Evolutionary conservation across 2,113 vertebrate species (phyloP), one percentile per base, ranked within the genome.

Genomic region (Gallinago undulata): DNA sequence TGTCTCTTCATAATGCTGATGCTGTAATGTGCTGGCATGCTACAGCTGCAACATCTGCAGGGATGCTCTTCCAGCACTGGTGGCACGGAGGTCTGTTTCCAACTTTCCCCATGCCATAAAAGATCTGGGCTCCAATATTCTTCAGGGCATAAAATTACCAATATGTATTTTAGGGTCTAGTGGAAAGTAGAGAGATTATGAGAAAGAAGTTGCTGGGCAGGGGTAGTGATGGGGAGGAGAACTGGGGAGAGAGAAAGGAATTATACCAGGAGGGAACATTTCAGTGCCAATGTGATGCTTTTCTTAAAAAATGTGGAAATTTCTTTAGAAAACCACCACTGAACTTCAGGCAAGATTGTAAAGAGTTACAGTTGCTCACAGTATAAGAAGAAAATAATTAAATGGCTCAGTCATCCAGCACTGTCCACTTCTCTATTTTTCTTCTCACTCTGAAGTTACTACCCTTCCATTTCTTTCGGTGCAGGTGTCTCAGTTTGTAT

Each of bases 51-150:
- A 48, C 63, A 70, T 88, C 90, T 90, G 82, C 7, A 2, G 28
- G 87, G 39, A 48, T 69, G 33, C 14, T 74, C 9, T 88, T 94
- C 51, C 82, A 84, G 67, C n/a, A 33, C n/a, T 74, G 39, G 56
- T 94, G 50, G 59, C 67, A 89, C 25, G 23, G 62, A 91, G 31
- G 30, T 76, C n/a, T 76, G 11, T 57, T 83, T 89, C 70, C 70
- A 91, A 2, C n/a, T 80, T 82, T 62, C 14, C 37, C 47, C 33
- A 70, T 78, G 47, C 13, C 5, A 2, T 87, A 74, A 89, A 81
- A 88, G 21, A 39, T 89, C 43, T 90, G 47, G 28, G 11, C 11
- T 94, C 43, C 51, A 56, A 17, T 81, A 47, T 47, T 86, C 51
- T 47, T 70, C 11, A 7, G 3, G 16, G 18, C 88, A 67, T 47